A percentile compares a stretch with the other conserved stretches of the same genome.
Conservation (phyloP, 2,113 vertebrate species). For the Cardinalis cardinalis region DNA sequence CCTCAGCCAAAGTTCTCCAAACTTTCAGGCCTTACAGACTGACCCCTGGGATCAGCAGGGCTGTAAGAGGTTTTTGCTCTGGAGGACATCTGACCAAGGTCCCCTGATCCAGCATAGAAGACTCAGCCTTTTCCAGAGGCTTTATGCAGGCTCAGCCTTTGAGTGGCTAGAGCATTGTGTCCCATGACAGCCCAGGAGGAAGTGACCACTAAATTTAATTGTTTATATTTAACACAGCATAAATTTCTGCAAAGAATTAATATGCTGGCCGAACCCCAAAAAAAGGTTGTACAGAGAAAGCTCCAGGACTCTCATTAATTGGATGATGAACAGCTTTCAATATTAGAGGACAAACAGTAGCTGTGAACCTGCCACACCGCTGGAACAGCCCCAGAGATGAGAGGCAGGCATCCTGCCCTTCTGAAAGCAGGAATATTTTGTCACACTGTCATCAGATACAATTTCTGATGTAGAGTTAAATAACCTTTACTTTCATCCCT, state of each 20-base stretch:
- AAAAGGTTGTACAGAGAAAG: not conserved
- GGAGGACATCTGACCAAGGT: not conserved
- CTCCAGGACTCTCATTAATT: not conserved
- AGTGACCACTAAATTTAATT: not conserved
- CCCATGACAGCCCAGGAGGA: not conserved
- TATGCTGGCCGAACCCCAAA: not conserved
- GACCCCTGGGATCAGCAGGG: not conserved
- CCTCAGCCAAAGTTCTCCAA: not conserved
- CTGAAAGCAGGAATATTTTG: not conserved
- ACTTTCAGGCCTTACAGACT: not conserved
- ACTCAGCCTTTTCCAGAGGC: not conserved
- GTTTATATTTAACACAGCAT: not conserved
- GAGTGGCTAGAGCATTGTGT: not conserved
- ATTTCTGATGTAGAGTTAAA: constrained; percentile 63
- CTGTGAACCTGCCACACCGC: not conserved
- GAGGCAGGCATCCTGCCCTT: not conserved
- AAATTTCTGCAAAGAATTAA: not conserved
- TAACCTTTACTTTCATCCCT: constrained; percentile 69
- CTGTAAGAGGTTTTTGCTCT: not conserved
- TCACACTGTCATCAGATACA: constrained; percentile 34
- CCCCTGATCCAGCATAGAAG: not conserved
- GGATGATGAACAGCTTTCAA: not conserved
- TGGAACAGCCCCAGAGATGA: not conserved
- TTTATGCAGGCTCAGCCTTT: not conserved
- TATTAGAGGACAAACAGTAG: not conserved